These are phyloP conservation scores for Diploscapter pachys DNA, from an alignment of 1,140 invertebrate species.

Conservation along the genomic window DNA sequence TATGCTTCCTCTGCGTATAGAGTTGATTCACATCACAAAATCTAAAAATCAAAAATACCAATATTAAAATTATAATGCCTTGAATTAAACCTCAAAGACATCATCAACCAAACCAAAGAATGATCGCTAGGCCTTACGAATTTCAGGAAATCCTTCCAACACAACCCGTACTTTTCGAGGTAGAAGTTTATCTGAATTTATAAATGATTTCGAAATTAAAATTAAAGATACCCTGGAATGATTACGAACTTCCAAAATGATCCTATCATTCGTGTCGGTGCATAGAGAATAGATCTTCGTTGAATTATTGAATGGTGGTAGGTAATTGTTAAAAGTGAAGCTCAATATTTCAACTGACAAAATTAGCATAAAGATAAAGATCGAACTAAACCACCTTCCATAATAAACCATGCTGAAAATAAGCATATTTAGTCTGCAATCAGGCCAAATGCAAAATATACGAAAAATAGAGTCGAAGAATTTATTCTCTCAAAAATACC, in stretches of 20 bases:
- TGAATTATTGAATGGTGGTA: constrained; percentile 45
- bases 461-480: too few species aligned
- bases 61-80: constrained; percentile 28
- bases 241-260: constrained; percentile 41
- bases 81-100: constrained; percentile 18
- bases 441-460: too few species aligned
- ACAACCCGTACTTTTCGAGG: constrained; percentile 30
- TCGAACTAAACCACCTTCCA: too few species aligned
- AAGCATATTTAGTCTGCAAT: too few species aligned
- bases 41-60: constrained; percentile 11
- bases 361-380: too few species aligned
- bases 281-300: constrained; percentile 41
- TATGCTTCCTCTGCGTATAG: constrained; percentile 11
- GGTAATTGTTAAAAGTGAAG: background rate
- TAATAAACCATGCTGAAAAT: too few species aligned
- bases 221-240: background rate
- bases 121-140: constrained; percentile 33
- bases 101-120: constrained; percentile 52
- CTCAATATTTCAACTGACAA: background rate
- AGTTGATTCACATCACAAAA: constrained; percentile 52
- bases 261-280: constrained; percentile 48
- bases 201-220: constrained; percentile 10
- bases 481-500: too few species aligned
- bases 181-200: constrained; percentile 22
- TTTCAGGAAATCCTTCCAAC: constrained; percentile 19